Conservation (phyloP, 2,888 invertebrate species). For the Bhutanitis thaidina region DNA sequence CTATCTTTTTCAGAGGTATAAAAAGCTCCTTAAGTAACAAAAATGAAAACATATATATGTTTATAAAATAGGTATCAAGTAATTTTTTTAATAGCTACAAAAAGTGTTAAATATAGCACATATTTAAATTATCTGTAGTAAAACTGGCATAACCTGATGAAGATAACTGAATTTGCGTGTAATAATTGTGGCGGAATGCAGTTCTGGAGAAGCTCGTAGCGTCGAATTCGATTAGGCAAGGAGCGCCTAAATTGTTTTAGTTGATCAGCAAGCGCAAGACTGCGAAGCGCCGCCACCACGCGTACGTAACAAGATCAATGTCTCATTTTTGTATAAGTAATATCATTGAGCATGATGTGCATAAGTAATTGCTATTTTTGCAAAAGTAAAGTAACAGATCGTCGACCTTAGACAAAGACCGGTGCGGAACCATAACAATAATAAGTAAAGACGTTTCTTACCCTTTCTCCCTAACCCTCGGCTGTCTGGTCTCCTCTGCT, state of each 20-base stretch:
- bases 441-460: no score
- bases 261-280: conserved; percentile 39
- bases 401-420: no score
- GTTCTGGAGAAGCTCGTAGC: conserved; percentile 41
- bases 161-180: conserved; percentile 55
- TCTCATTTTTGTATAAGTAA: no score
- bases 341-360: conserved; percentile 6
- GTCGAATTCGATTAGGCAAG: conserved; percentile 56
- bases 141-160: conserved; percentile 10
- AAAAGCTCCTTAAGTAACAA: no score
- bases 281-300: conserved; percentile 6
- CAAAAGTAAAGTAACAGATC: no score
- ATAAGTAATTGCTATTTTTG: not conserved
- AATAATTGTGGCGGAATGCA: conserved; percentile 62
- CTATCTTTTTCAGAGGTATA: no score
- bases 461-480: no score
- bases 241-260: conserved; percentile 69
- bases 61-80: no score
- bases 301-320: not conserved
- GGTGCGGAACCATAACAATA: no score
- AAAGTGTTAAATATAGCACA: not conserved
- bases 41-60: no score
- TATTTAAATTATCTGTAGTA: conserved; percentile 3
- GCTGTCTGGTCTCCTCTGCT: no score
- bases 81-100: no score